Percentiles rank a stretch among this genome's conserved stretches.
Evolutionary conservation across 1,140 invertebrate species (phyloP).

Genomic region (Euwallacea similis): DNA sequence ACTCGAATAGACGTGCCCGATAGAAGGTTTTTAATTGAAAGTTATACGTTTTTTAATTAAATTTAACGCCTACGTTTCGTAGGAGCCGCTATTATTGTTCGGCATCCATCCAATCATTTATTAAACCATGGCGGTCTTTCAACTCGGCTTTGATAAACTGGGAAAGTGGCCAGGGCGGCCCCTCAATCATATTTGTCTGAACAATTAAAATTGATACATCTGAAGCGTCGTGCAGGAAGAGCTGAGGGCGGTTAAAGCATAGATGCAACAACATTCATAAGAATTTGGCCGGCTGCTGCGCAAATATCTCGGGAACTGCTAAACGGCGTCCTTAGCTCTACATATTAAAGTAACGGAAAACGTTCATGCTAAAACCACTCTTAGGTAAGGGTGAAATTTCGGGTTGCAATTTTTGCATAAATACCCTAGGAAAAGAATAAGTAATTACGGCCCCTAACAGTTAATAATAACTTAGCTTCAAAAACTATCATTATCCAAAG

Average conservation of each 20-base stretch:
- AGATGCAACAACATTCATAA: too few relatives aligned
- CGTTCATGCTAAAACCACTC: too few relatives aligned
- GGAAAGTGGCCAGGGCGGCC: constrained; percentile 2
- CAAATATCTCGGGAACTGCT: too few relatives aligned
- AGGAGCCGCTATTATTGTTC: constrained; percentile 15
- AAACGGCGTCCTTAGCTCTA: too few relatives aligned
- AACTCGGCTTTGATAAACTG: constrained; percentile 16
- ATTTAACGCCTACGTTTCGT: constrained; percentile 30
- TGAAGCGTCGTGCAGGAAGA: background rate
- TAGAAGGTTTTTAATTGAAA: constrained; percentile 34
- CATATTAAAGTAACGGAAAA: too few relatives aligned
- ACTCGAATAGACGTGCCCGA: constrained; percentile 14
- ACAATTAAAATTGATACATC: constrained; percentile 23
- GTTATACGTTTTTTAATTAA: constrained; percentile 36
- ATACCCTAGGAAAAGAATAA: background rate
- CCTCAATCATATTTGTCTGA: constrained; percentile 26
- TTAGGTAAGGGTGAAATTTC: too few relatives aligned
- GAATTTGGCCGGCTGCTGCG: too few relatives aligned
- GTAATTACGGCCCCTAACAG: constrained; percentile 3
- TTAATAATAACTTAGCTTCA: constrained; percentile 4
- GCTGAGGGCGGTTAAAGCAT: too few relatives aligned
- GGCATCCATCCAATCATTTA: constrained; percentile 27
- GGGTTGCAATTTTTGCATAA: background rate
- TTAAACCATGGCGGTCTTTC: constrained; percentile 24
- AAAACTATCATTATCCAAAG: constrained; percentile 28